A percentile compares a stretch with the other conserved stretches of the same genome.
Evolutionary conservation across 2,888 invertebrate species (phyloP).

Genomic region (Eremobia ochroleuca): DNA sequence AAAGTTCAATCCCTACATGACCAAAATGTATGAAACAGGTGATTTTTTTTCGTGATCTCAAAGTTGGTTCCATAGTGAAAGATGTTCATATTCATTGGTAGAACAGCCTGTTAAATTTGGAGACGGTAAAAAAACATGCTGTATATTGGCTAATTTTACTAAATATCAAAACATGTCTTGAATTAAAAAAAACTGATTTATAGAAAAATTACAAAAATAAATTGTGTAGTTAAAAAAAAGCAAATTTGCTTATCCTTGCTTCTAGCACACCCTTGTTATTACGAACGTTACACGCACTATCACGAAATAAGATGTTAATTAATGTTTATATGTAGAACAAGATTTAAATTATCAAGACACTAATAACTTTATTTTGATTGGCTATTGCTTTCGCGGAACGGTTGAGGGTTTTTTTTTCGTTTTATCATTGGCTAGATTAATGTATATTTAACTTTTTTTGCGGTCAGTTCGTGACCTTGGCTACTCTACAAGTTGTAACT

Average conservation of each 20-base stretch:
- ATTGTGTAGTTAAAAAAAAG: no score
- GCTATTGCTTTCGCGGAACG: conserved; percentile 69
- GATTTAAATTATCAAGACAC: conserved; percentile 80
- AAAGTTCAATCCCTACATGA: no score
- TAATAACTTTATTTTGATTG: conserved; percentile 79
- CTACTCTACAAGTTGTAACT: no score
- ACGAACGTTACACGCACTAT: conserved; percentile 79
- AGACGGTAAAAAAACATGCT: no score
- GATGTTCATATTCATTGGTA: no score
- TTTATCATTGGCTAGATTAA: conserved; percentile 60
- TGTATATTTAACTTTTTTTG: conserved; percentile 62
- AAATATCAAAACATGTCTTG: not conserved
- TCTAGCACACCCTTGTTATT: conserved; percentile 53
- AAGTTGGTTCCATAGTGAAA: no score
- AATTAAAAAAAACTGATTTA: no score
- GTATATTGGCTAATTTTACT: not conserved
- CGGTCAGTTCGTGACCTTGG: conserved; percentile 48
- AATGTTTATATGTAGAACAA: conserved; percentile 78
- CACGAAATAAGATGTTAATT: conserved; percentile 81
- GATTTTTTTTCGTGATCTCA: no score
- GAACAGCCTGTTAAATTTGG: no score
- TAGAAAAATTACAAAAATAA: not conserved
- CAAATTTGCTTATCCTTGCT: not conserved
- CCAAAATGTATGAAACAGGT: no score
- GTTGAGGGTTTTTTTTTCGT: conserved; percentile 51